Conservation (phyloP, 2,888 invertebrate genomes). For the Cyclophora punctaria region DNA sequence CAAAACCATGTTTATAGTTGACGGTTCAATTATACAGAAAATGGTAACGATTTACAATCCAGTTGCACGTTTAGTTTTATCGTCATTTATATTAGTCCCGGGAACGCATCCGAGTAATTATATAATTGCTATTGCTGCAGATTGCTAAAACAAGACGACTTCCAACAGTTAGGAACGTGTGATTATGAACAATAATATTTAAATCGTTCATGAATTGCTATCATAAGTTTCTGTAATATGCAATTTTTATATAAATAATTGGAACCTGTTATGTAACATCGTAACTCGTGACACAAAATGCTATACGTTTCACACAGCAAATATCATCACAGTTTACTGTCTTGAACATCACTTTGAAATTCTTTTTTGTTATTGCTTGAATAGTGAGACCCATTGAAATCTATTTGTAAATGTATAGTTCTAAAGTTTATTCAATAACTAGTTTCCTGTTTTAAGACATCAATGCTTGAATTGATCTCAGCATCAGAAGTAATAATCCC, state of each 20-base stretch:
- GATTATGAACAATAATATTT: constrained; percentile 27
- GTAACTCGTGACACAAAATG: too few species aligned
- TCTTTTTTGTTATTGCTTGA: too few species aligned
- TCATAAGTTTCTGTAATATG: too few species aligned
- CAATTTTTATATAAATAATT: too few species aligned
- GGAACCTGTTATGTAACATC: too few species aligned
- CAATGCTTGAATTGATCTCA: constrained; percentile 7
- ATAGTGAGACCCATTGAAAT: too few species aligned
- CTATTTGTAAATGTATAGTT: too few species aligned
- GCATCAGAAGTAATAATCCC: constrained; percentile 32
- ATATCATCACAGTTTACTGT: too few species aligned
- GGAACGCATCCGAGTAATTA: constrained; percentile 12
- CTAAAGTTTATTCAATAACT: too few species aligned
- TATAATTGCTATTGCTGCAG: constrained; percentile 17
- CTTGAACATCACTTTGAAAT: too few species aligned
- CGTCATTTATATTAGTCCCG: constrained; percentile 23
- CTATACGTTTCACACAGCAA: too few species aligned
- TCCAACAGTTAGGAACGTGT: constrained; percentile 8
- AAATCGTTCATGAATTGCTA: constrained; percentile 2
- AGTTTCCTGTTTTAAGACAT: too few species aligned
- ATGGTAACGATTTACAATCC: background rate
- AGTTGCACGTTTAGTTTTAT: constrained; percentile 18
- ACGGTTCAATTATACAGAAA: constrained; percentile 32
- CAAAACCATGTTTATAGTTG: constrained; percentile 21
- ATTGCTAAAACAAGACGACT: constrained; percentile 2